Percentiles rank a stretch among this genome's conserved stretches.
Conservation (phyloP, 2,797 vertebrate genomes). For the Schizopygopsis malacanthus region DNA sequence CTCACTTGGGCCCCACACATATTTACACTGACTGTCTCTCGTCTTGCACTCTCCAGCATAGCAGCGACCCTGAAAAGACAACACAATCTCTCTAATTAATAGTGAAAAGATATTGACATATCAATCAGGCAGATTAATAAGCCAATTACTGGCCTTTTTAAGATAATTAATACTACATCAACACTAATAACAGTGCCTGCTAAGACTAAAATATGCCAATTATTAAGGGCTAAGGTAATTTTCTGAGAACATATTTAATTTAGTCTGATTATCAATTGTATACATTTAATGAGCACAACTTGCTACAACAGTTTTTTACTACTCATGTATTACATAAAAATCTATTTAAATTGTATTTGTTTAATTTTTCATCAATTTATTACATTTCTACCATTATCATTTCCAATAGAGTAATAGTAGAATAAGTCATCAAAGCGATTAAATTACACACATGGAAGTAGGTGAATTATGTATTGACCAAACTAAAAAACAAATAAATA, state of each 20-base stretch:
- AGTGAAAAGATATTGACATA: neutral
- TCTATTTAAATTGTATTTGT: neutral
- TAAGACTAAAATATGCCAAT: neutral
- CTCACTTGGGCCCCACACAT: conserved; percentile 98
- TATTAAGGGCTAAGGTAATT: neutral
- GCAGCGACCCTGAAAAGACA: conserved; percentile 88
- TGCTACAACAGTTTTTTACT: neutral
- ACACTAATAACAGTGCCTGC: neutral
- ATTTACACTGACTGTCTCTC: conserved; percentile 97
- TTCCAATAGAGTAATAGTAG: neutral
- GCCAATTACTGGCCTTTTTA: neutral
- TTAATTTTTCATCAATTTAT: neutral
- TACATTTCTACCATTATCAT: neutral
- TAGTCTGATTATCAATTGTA: neutral
- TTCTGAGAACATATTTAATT: neutral
- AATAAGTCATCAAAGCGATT: neutral
- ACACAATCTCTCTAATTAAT: neutral
- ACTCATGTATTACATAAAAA: neutral
- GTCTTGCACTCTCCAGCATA: conserved; percentile 97
- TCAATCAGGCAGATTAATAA: neutral
- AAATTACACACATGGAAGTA: neutral
- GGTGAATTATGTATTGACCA: neutral
- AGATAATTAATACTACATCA: neutral
- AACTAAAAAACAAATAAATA: neutral
- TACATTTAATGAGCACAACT: neutral